A percentile compares a stretch with the other conserved stretches of the same genome.
Conservation (phyloP, 2,113 vertebrate species). For the Lanius collurio region DNA sequence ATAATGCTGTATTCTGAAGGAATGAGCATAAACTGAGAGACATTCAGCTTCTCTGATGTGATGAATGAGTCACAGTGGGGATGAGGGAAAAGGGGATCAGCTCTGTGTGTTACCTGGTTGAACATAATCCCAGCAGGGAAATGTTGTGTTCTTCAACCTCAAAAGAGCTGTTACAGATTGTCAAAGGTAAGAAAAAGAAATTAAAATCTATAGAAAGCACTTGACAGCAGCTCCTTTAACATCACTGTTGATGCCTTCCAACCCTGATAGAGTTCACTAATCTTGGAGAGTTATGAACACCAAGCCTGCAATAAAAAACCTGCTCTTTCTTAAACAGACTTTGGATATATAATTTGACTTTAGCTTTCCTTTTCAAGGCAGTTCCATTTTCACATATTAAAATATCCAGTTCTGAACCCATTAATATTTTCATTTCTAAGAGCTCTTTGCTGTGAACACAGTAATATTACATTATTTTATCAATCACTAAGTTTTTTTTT, state of each 20-base stretch:
- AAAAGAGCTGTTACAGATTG: not conserved
- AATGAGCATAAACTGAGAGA: not conserved
- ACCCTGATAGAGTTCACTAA: not conserved
- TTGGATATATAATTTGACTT: not conserved
- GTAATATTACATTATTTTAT: not conserved
- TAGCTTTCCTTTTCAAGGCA: not conserved
- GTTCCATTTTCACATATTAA: not conserved
- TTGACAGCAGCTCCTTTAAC: not conserved
- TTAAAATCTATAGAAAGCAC: constrained; percentile 2
- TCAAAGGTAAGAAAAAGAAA: constrained; percentile 16
- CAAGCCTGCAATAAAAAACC: not conserved
- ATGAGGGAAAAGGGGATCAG: not conserved
- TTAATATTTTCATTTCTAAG: not conserved
- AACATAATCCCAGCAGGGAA: constrained; percentile 6
- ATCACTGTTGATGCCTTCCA: not conserved
- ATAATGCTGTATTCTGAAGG: not conserved
- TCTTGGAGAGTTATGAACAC: not conserved
- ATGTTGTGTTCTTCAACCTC: not conserved
- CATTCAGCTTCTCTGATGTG: not conserved
- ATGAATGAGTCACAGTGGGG: not conserved
- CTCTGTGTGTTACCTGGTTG: not conserved
- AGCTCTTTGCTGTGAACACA: not conserved
- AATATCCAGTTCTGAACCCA: not conserved
- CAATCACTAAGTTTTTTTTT: not conserved
- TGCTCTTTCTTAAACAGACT: not conserved